Conservation (phyloP, 2,888 invertebrate genomes). For the Timandra comae region DNA sequence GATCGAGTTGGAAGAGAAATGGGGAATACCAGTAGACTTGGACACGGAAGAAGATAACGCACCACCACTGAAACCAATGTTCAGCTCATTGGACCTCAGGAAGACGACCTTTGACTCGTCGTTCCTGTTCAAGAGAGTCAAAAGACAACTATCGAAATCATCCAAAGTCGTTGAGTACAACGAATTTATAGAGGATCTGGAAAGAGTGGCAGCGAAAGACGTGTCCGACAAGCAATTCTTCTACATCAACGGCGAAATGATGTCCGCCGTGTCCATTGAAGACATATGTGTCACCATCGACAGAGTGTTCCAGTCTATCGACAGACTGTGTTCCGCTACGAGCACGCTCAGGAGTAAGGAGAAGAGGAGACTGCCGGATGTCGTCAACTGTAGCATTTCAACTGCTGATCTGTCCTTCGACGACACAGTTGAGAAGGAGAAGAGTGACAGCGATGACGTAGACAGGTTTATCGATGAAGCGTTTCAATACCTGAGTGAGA, state of each 20-base stretch:
- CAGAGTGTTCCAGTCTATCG: constrained; percentile 60
- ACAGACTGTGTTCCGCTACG: constrained; percentile 48
- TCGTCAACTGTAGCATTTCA: constrained; percentile 57
- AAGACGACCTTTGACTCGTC: constrained; percentile 60
- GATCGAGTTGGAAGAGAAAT: constrained; percentile 54
- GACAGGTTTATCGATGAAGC: constrained; percentile 59
- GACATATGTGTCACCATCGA: constrained; percentile 59
- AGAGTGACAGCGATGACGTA: constrained; percentile 39
- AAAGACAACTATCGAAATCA: constrained; percentile 39
- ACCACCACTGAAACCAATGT: constrained; percentile 32
- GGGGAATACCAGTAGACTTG: constrained; percentile 57
- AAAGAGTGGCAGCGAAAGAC: constrained; percentile 24
- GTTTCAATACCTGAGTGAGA: constrained; percentile 47
- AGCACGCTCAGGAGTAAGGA: constrained; percentile 39
- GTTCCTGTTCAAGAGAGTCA: constrained; percentile 47
- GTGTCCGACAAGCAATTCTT: constrained; percentile 40
- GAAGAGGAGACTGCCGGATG: constrained; percentile 37
- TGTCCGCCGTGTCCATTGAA: constrained; percentile 57
- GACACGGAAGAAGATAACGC: constrained; percentile 50
- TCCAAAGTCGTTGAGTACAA: constrained; percentile 44
- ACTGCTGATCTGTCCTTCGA: constrained; percentile 52
- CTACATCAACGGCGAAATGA: constrained; percentile 47
- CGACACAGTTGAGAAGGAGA: constrained; percentile 39
- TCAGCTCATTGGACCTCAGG: constrained; percentile 49
- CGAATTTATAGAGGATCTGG: constrained; percentile 48